phyloP scores from a whole-genome alignment of 1,140 invertebrate genomes.

The Cyrtorhinus lividipennis region DNA sequence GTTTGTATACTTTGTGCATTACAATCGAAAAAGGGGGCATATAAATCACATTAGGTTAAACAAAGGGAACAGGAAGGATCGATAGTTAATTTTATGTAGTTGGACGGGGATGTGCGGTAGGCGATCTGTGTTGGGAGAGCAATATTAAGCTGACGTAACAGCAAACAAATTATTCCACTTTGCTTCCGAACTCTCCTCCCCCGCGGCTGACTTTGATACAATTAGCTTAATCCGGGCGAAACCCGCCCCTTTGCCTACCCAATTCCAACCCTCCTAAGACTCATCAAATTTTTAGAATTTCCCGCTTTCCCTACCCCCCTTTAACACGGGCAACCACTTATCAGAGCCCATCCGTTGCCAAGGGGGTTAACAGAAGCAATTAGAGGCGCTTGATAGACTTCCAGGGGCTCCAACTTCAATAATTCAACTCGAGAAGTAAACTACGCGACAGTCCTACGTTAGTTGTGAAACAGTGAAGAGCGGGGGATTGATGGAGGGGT shows the following conservation, averaged over 20 bases:
- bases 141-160: constrained; percentile 4
- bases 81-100: background rate
- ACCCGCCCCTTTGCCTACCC: constrained; percentile 20
- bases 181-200: no score
- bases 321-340: constrained; percentile 1
- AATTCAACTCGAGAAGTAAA: no score
- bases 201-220: constrained; percentile 9
- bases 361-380: background rate
- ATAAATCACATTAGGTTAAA: no score
- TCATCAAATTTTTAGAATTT: constrained; percentile 1
- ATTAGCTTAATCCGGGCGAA: background rate
- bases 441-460: no score
- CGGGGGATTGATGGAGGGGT: background rate
- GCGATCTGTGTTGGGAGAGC: background rate
- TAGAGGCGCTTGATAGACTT: background rate
- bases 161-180: constrained; percentile 4
- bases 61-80: background rate
- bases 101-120: background rate
- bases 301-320: background rate
- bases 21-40: no score
- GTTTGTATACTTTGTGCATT: no score
- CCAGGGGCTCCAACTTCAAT: background rate
- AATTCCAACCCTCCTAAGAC: constrained; percentile 1
- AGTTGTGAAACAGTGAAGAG: no score
- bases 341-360: background rate